A percentile compares a stretch with the other conserved stretches of the same genome.
Evolutionary conservation across 2,888 invertebrate species (phyloP).

Genomic region (Scelioninae gen. 1): DNA sequence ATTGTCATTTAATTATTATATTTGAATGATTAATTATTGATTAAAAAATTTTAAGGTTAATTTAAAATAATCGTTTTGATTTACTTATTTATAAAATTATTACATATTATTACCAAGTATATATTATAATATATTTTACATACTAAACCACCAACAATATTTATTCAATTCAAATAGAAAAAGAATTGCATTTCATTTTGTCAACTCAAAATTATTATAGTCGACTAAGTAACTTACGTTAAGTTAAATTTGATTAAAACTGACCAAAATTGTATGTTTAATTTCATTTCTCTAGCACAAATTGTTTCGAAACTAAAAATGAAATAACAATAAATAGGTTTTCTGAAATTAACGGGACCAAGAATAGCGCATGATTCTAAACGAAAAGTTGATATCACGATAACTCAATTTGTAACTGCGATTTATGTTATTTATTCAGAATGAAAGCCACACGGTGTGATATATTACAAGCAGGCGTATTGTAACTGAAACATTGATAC

Average conservation of each 20-base stretch:
- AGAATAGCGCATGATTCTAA: slow-evolving; percentile 9
- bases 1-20: too few relatives aligned
- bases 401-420: slow-evolving; percentile 45
- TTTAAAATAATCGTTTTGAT: too few relatives aligned
- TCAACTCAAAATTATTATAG: background rate
- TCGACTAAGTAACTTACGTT: background rate
- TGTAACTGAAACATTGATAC: slow-evolving; percentile 62
- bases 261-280: slow-evolving; percentile 48
- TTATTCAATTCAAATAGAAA: too few relatives aligned
- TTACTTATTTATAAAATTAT: too few relatives aligned
- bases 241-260: slow-evolving; percentile 12
- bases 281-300: slow-evolving; percentile 57
- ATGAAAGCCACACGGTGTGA: slow-evolving; percentile 38
- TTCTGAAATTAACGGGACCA: slow-evolving; percentile 26
- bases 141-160: too few relatives aligned
- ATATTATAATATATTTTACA: too few relatives aligned
- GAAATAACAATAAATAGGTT: slow-evolving; percentile 7
- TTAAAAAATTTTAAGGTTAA: too few relatives aligned
- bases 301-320: slow-evolving; percentile 25
- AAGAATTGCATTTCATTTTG: background rate
- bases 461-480: slow-evolving; percentile 53
- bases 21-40: too few relatives aligned
- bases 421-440: slow-evolving; percentile 62
- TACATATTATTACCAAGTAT: too few relatives aligned
- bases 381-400: slow-evolving; percentile 43